Base-by-base conservation (phyloP, 2,113 vertebrate species). In the Delphinapterus leucas region DNA sequence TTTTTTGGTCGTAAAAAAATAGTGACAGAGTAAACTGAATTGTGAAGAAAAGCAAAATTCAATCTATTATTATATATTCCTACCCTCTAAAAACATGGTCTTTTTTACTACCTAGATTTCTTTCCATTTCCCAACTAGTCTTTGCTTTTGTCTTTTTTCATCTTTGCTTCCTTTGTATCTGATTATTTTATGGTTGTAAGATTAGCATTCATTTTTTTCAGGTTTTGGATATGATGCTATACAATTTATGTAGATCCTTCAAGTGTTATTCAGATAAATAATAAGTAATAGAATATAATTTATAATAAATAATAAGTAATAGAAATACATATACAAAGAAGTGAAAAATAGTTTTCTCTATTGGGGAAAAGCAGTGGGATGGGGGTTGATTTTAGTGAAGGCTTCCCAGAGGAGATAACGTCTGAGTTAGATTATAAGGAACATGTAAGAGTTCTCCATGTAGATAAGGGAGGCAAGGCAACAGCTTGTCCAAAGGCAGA, bases 271-370 rank as follows among this genome's bases (percentile, higher is more conserved):
- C 38, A 84, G 14, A 84, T 93, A 73, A 88, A 86, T 82, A 61
- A 77, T 28, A 77, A 77, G 76, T 79, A n/a, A 58, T 26, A 58
- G 49, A 55, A 55, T 55, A 36, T 13, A 80, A 13, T 80, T 21
- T 36, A 80, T 36, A 80, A 80, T 58, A 63, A 63, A 63, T 63
- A 15, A 14, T n/a, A 21, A 61, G 26, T 90, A 44, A 77, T 76
- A 95, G 81, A 97, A 81, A 47, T 77, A 36, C 86, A 3, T 89
- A 49, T 65, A 71, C 41, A 93, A 23, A 93, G 11, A 96, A 88
- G 38, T 95, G n/a, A 82, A 60, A 81, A 74, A 47, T 61, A 11
- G n/a, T 68, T 91, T 93, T 91, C 23, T 93, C 36, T 88, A 0
- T 77, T 85, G 31, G 47, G 41, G 60, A 95, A 67, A 68, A 61